Evolutionary conservation across 2,797 vertebrate genomes (phyloP), one percentile per base, ranked within the genome.

Genomic region (Psittacula derbiana): DNA sequence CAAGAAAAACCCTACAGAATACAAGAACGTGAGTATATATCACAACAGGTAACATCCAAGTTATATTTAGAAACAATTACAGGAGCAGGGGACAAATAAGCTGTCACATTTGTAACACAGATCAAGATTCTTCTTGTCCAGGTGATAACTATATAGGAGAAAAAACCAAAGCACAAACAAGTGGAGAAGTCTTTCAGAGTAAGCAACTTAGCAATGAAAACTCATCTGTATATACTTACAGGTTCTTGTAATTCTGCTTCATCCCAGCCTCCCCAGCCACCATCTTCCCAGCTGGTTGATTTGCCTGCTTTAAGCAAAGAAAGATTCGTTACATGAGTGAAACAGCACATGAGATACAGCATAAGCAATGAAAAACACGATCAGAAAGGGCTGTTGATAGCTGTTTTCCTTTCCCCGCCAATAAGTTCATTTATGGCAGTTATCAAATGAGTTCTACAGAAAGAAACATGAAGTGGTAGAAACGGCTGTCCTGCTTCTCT

Each of bases 251-350:
- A 83, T 36, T 99, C 98, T 16, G 97, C 95, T 86, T 97, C 98
- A 57, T 99, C 99, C 99, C 99, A 99, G 4, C 98, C 97, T 93
- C 99, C 99, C 99, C 99, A 99, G 86, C 98, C 98, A 82, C 98
- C 98, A 66, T 99, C 98, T 90, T 99, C 99, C 99, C 99, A 99
- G 62, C 97, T 97, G 69, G 99, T 72, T 78, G 99, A 98, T 97
- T 98, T 99, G 91, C 99, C 99, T 99, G 81, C 23, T 89, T 66
- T 52, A 88, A 95, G 57, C 17, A 46, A 92, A 65, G 53, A 93
- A 93, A 95, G 16, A 58, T 21, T 47, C 44, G 61, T 93, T 44
- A 94, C 19, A 36, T 21, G 7, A 69, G 23, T 11, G n/a, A 58
- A 58, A 58, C 55, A 58, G n/a, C 55, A 25, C 33, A 58, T 8